Percentiles rank a stretch among this genome's conserved stretches.
These are phyloP conservation scores for Carabus problematicus DNA, from an alignment of 2,888 invertebrate genomes.

Conservation along the genomic window DNA sequence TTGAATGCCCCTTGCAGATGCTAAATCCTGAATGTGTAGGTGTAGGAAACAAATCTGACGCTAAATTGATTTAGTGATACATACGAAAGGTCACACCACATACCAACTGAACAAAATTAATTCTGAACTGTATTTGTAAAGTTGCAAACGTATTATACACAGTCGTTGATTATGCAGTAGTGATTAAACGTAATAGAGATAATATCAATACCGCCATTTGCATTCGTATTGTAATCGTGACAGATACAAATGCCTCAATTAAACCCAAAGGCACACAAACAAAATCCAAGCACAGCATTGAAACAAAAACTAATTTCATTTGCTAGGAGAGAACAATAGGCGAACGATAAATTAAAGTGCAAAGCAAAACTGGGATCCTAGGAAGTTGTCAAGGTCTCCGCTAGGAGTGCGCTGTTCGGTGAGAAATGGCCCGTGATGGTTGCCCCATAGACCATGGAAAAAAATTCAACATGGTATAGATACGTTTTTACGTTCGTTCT, in stretches of 20 bases:
- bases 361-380: slow-evolving; percentile 24
- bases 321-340: slow-evolving; percentile 27
- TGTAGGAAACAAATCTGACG: too few relatives aligned
- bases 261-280: slow-evolving; percentile 22
- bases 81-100: too few relatives aligned
- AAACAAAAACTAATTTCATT: slow-evolving; percentile 20
- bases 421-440: slow-evolving; percentile 38
- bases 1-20: too few relatives aligned
- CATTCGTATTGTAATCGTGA: slow-evolving; percentile 33
- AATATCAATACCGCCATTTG: neutral
- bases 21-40: too few relatives aligned
- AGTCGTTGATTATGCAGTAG: too few relatives aligned
- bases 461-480: slow-evolving; percentile 30
- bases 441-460: slow-evolving; percentile 36
- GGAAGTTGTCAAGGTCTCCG: slow-evolving; percentile 32
- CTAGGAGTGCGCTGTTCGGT: slow-evolving; percentile 16
- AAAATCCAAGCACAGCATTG: slow-evolving; percentile 18
- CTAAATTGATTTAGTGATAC: too few relatives aligned
- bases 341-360: slow-evolving; percentile 27
- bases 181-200: too few relatives aligned
- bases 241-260: slow-evolving; percentile 39
- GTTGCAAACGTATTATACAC: too few relatives aligned
- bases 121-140: too few relatives aligned
- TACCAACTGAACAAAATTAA: too few relatives aligned
- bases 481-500: slow-evolving; percentile 36